A percentile compares a stretch with the other conserved stretches of the same genome.
phyloP scores from a whole-genome alignment of 2,888 invertebrate species.

The Dicycla oo region DNA sequence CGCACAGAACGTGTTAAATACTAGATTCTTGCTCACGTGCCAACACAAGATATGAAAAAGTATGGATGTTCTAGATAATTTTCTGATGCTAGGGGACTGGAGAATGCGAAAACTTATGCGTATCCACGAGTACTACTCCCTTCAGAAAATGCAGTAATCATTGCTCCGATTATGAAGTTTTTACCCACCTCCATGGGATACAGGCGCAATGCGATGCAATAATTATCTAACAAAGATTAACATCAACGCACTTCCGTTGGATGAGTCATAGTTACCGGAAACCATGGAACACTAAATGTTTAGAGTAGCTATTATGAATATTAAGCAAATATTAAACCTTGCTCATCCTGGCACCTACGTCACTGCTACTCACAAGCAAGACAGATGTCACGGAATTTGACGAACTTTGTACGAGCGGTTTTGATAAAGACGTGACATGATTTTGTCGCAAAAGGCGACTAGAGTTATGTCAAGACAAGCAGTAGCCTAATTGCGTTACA shows the following conservation, averaged over 20 bases:
- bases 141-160: background rate
- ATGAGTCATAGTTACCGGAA: constrained; percentile 51
- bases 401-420: no score
- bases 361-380: background rate
- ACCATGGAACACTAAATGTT: constrained; percentile 47
- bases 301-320: constrained; percentile 43
- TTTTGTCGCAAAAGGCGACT: background rate
- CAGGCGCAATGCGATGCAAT: constrained; percentile 16
- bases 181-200: background rate
- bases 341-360: constrained; percentile 15
- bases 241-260: constrained; percentile 52
- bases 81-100: no score
- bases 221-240: constrained; percentile 54
- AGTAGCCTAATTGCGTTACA: background rate
- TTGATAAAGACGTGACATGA: background rate
- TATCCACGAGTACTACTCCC: background rate
- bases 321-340: constrained; percentile 26
- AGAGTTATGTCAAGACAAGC: background rate
- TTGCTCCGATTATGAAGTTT: background rate
- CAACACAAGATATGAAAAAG: background rate
- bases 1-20: no score
- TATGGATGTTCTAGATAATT: background rate
- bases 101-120: background rate
- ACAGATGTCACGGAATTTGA: background rate
- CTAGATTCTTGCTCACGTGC: background rate